Evolutionary conservation across 2,888 invertebrate genomes (phyloP).

Genomic region (Lamellibrachia columna): DNA sequence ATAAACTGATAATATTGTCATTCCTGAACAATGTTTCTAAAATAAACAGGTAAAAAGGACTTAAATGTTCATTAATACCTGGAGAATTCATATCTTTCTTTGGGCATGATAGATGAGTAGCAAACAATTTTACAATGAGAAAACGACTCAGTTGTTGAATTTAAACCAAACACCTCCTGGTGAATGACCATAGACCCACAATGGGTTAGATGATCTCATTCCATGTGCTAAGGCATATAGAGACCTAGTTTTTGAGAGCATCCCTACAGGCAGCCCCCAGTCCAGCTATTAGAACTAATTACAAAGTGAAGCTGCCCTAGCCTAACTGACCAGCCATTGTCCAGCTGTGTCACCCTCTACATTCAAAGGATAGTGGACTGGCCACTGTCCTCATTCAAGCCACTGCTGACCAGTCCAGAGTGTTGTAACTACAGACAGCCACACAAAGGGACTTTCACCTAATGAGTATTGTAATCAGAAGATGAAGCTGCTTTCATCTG

Average conservation of each 20-base stretch:
- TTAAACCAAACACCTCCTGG: not conserved
- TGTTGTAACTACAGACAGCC: not conserved
- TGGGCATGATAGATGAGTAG: too few relatives aligned
- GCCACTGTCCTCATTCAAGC: constrained; percentile 9
- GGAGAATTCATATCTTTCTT: not conserved
- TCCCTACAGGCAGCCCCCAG: not conserved
- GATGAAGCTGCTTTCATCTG: constrained; percentile 10
- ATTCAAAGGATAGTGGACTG: not conserved
- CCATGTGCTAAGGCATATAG: not conserved
- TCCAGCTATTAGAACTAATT: constrained; percentile 4
- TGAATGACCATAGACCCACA: too few relatives aligned
- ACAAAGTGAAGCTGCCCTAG: not conserved
- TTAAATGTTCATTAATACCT: not conserved
- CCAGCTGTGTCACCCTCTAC: not conserved
- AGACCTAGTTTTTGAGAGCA: not conserved
- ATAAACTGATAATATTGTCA: not conserved
- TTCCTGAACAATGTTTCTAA: not conserved
- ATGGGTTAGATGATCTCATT: not conserved
- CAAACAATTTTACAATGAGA: too few relatives aligned
- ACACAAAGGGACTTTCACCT: not conserved
- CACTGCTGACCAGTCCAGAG: not conserved
- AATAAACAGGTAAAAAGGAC: not conserved
- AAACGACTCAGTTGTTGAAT: too few relatives aligned
- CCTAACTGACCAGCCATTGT: not conserved
- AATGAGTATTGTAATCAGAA: constrained; percentile 12